Base-by-base conservation (phyloP, 2,797 vertebrate genomes). In the Anas acuta region DNA sequence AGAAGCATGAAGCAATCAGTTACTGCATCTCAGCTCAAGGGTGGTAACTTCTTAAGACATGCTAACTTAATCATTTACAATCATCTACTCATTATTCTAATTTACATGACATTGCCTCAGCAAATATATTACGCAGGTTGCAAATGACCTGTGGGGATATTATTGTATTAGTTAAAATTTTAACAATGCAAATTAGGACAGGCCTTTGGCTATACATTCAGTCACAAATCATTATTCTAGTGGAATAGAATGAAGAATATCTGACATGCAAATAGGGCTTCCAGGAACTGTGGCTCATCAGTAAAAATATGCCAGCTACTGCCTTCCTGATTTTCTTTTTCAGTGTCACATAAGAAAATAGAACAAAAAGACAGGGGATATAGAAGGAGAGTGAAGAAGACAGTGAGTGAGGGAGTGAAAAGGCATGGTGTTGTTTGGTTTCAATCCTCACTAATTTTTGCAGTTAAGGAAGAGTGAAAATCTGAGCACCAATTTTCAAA, bases 131-230 rank as follows among this genome's bases (percentile, higher is more conserved):
- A 90, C 0, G 1, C 65, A 91, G 84, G 76, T 64, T 96, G 92
- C 47, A 84, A 87, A 91, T 79, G 64, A 90, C 77, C 86, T 93
- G 76, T 81, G 83, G 87, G 73, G 62, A 91, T 95, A 95, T 93
- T 53, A 92, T 32, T 85, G 75, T 81, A 95, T 94, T 88, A 90
- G 64, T 84, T 92, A 95, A 94, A 93, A 93, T 81, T 77, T 90
- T 96, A 96, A 97, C 92, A 94, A 93, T 89, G 92, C 57, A 95
- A 96, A 96, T 95, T 87, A 90, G 92, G 90, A 91, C 77, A 83
- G 51, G 78, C 92, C 65, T 56, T 79, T 77, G 61, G 74, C 89
- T 93, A 77, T 70, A 89, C 17, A 80, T 13, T 96, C 79, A 95
- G 39, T 90, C 65, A 94, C 60, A 95, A 95, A 83, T 70, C 57